These are phyloP conservation scores for Petrosia ficiformis DNA, from an alignment of 37 sponge, comb jelly and placozoan species.

Conservation along the genomic window DNA sequence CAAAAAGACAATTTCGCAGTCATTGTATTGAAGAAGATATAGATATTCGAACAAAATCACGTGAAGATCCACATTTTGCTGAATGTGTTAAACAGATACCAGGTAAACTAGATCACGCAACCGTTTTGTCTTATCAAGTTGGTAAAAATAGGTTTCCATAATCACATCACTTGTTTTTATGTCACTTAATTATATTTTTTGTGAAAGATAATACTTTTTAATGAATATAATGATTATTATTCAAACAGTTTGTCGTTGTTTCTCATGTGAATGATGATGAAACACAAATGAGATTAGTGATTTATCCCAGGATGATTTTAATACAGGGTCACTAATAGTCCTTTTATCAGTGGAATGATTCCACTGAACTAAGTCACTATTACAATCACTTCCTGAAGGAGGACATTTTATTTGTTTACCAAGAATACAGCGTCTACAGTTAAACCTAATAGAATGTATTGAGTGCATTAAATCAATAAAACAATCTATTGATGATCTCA, in stretches of 20 bases:
- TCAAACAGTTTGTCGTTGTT: constrained; percentile 59
- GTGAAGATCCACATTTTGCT: constrained; percentile 61
- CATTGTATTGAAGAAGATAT: constrained; percentile 14
- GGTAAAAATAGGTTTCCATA: constrained; percentile 14
- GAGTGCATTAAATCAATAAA: no score
- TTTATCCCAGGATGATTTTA: constrained; percentile 69
- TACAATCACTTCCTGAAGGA: constrained; percentile 67
- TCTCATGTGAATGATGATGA: constrained; percentile 83
- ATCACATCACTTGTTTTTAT: background rate
- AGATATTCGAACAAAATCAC: background rate
- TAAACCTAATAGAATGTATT: constrained; percentile 53
- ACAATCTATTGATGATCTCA: no score
- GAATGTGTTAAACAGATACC: constrained; percentile 12
- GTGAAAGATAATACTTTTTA: no score
- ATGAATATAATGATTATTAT: background rate
- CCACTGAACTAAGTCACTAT: constrained; percentile 84
- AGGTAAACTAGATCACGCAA: constrained; percentile 88
- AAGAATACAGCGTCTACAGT: constrained; percentile 80
- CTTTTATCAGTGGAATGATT: constrained; percentile 75
- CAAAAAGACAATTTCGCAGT: constrained; percentile 38
- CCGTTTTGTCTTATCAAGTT: constrained; percentile 72
- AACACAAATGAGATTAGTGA: constrained; percentile 76
- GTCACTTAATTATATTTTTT: no score
- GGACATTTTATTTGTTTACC: constrained; percentile 75
- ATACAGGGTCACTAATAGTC: constrained; percentile 55